phyloP scores from a whole-genome alignment of 2,888 invertebrate species.

The Operophtera brumata region DNA sequence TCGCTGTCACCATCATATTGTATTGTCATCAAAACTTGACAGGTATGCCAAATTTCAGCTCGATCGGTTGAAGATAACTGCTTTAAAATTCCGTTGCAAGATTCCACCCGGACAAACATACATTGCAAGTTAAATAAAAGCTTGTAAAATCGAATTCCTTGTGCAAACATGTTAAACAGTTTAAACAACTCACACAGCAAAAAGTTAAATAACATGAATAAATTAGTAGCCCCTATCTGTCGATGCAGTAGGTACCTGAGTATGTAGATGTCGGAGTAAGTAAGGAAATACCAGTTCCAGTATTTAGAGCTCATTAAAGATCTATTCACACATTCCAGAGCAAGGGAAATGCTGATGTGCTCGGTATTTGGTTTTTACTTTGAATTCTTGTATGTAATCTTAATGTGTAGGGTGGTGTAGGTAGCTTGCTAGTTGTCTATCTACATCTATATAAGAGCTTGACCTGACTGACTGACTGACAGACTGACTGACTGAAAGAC shows the following conservation, averaged over 20 bases:
- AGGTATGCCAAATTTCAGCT: too few relatives aligned
- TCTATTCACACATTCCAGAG: slow-evolving; percentile 47
- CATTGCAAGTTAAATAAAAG: too few relatives aligned
- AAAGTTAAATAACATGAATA: background rate
- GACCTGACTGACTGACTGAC: too few relatives aligned
- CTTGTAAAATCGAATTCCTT: background rate
- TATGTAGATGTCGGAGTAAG: slow-evolving; percentile 6
- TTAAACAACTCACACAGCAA: background rate
- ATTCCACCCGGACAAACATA: too few relatives aligned
- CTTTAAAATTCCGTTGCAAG: too few relatives aligned
- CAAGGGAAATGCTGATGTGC: slow-evolving; percentile 11
- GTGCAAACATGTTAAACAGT: background rate
- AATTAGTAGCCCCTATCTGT: background rate
- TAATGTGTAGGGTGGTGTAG: too few relatives aligned
- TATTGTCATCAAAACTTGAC: too few relatives aligned
- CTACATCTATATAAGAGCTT: too few relatives aligned
- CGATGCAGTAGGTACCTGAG: background rate
- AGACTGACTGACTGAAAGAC: too few relatives aligned
- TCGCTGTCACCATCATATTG: too few relatives aligned
- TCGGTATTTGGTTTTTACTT: slow-evolving; percentile 26
- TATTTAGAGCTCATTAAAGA: slow-evolving; percentile 48
- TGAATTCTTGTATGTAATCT: slow-evolving; percentile 10
- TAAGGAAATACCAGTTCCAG: slow-evolving; percentile 45
- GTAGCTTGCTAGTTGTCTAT: too few relatives aligned
- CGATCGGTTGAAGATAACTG: too few relatives aligned